Conservation (phyloP, 2,797 vertebrate genomes). For the Allobates femoralis region DNA sequence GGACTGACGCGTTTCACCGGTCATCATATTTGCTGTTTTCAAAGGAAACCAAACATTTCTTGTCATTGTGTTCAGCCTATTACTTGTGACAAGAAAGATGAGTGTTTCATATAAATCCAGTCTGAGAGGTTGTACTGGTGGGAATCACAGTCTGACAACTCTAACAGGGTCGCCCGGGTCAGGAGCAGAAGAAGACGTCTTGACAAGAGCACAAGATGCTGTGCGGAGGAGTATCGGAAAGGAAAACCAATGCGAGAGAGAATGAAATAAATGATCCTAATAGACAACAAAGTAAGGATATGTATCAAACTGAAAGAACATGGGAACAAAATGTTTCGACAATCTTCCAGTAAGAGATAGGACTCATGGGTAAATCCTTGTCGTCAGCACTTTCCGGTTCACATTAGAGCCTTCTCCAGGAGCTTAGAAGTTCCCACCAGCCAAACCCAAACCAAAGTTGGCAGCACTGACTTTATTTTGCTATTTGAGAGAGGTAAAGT, state of each 20-base stretch:
- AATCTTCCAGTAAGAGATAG: too few species aligned
- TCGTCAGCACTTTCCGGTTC: too few species aligned
- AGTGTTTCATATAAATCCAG: constrained; percentile 28
- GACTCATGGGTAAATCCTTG: too few species aligned
- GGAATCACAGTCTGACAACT: constrained; percentile 52
- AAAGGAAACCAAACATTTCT: constrained; percentile 14
- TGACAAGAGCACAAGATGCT: not conserved
- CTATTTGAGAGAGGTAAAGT: too few species aligned
- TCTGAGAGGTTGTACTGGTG: constrained; percentile 45
- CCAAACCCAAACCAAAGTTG: too few species aligned
- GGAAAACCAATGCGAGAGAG: not conserved
- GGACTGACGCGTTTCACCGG: constrained; percentile 6
- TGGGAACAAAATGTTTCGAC: not conserved
- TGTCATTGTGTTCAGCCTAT: constrained; percentile 18
- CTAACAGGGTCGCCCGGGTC: constrained; percentile 38
- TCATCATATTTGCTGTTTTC: constrained; percentile 37
- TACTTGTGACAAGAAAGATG: constrained; percentile 47
- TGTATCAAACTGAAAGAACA: not conserved
- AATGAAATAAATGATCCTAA: not conserved
- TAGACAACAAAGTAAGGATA: not conserved
- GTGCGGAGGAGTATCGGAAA: not conserved
- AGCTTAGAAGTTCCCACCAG: too few species aligned
- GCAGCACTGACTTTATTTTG: too few species aligned
- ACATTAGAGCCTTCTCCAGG: too few species aligned
- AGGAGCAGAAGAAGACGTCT: constrained; percentile 11